Evolutionary conservation across 2,888 invertebrate species (phyloP), one percentile per base, ranked within the genome.

Genomic region (Phoenoteleia sp.): DNA sequence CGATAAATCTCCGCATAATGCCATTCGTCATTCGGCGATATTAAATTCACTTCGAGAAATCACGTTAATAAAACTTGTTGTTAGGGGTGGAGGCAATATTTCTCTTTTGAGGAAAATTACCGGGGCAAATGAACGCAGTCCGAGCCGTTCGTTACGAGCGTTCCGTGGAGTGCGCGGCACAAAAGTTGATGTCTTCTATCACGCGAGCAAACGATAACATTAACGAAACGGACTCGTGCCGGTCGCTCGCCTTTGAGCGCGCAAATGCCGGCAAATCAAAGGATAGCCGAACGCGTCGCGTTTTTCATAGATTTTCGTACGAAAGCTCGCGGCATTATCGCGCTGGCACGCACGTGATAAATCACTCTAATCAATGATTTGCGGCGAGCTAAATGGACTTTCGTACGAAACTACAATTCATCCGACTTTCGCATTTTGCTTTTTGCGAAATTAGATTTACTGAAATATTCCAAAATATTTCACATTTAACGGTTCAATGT

Each of bases 131-230:
- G 75, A 81, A 75, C 62, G 58, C 66, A 15, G 52, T 15, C 25
- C 69, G 27, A 21, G 47, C 45, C 27, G 25, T 6, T 17, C 47
- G 5, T 82, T 66, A 47, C 45, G 36, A 67, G 23, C 39, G 42
- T 56, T 47, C 49, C 23, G 49, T 54, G 47, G 54, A 17, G 33
- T 39, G 29, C 66, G 54, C 67, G 74, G 56, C 42, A 84, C 87
- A 84, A 88, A 87, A 87, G 86, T 83, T 90, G 88, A 89, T 90
- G 90, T 87, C 86, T 84, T 86, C 86, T 87, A 88, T 91, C 91
- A 91, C 91, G 91, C 91, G 87, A 91, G 75, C 88, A 74, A 81
- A 88, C 90, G 91, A 91, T 91, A 91, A 91, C 89, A 87, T 91
- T 91, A 90, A 91, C 90, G 88, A 89, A 90, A 87, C 88, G 86